phyloP scores from a whole-genome alignment of 2,797 vertebrate species.

The Brachymystax lenok region DNA sequence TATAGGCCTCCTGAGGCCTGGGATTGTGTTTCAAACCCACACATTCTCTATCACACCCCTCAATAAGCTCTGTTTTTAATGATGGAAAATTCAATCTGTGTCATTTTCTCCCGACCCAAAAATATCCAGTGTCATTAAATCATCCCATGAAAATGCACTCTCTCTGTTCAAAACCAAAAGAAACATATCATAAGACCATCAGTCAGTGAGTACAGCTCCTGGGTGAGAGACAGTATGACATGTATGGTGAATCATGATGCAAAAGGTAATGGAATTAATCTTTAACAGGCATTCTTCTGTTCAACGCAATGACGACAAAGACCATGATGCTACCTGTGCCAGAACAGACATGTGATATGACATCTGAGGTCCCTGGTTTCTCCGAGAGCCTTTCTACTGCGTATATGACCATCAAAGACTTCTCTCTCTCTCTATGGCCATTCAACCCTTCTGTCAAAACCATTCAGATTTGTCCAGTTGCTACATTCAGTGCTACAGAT shows the following conservation, averaged over 20 bases:
- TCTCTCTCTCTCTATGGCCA: constrained; percentile 25
- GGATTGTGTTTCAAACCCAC: neutral
- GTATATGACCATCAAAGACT: constrained; percentile 32
- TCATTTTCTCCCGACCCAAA: constrained; percentile 2
- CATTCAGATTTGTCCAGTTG: constrained; percentile 36
- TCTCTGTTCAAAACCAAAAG: neutral
- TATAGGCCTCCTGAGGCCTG: constrained; percentile 1
- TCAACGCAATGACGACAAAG: neutral
- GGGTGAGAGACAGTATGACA: neutral
- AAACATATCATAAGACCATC: neutral
- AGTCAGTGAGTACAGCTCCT: neutral
- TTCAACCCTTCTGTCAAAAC: constrained; percentile 36
- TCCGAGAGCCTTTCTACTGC: neutral
- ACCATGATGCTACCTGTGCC: constrained; percentile 10
- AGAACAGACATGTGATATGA: neutral
- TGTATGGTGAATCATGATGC: neutral
- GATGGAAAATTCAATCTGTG: constrained; percentile 22
- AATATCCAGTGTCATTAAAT: constrained; percentile 7
- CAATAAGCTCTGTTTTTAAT: neutral
- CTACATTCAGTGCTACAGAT: constrained; percentile 21
- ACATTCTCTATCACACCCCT: constrained; percentile 20
- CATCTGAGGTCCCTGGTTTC: neutral
- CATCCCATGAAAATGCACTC: constrained; percentile 9
- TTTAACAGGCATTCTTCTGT: neutral
- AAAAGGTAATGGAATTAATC: neutral